Base-by-base conservation (phyloP, 92 coral and sea anemone genomes). In the Montipora capitata region DNA sequence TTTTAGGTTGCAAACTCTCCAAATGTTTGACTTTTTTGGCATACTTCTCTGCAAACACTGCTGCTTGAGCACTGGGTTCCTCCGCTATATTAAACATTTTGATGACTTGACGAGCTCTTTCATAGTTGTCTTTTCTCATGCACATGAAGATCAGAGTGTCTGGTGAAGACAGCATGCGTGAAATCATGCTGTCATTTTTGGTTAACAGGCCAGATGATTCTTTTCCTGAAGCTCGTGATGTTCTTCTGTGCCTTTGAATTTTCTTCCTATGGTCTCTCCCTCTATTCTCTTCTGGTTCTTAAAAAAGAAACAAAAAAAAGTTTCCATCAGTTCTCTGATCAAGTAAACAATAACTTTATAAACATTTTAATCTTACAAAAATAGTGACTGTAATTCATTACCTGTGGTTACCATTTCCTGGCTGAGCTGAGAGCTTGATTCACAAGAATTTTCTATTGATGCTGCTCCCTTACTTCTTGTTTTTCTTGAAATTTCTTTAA, bases 91-190 rank as follows among this genome's bases (percentile, higher is more conserved):
- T 90, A 51, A 98, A 98, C 92, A 98, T 93, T 90, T 98, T 98
- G 73, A 96, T 94, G 86, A 98, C 97, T 77, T 98, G 98, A 42
- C 91, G 93, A 2, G 99, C 98, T 27, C 98, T 92, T 72, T 93
- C 99, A 62, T 88, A 96, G 88, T 93, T 98, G 93, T 96, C 98
- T 78, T 88, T 96, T 72, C 98, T 94, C 98, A 98, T 94, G 77
- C 99, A 98, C 99, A 98, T 94, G 99, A 90, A 96, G 76, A 96
- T 93, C 57, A 98, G 93, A 3, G 99, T 98, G 65, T 95, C 96
- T 8, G 98, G 98, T 2, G 99, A 93, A 15, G 99, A 98, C 4
- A 98, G 88, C 99, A 98, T 94, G 82, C 98, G 98, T 3, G 99
- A 95, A 54, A 98, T 95, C 42, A 89, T 78, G 38, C 98, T 91